Evolutionary conservation across 2,888 invertebrate species (phyloP), one percentile per base, ranked within the genome.

Genomic region (Philereme vetulata): DNA sequence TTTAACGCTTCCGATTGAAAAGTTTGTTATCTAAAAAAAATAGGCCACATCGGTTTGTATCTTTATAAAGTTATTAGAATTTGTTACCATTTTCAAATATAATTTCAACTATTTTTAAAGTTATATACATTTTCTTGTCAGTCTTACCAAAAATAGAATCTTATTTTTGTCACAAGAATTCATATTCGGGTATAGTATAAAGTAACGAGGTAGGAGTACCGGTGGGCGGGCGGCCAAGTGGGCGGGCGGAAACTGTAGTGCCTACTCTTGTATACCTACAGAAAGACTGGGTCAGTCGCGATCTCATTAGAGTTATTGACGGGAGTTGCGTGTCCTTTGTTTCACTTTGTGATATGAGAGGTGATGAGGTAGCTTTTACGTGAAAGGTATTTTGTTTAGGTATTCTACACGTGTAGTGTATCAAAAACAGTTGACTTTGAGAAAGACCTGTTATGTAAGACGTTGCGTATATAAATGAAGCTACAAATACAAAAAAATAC

Each of bases 241-340:
- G 70, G 66, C 64, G 70, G 71, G 64, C 67, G 68, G 67, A 65
- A 67, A 47, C 62, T 57, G 62, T 55, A 58, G 62, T 65, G 56
- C 56, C 62, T 62, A 62, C 67, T 70, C 57, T 63, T 62, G 56
- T 65, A 67, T 59, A 65, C 65, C 62, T 65, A 62, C 60, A 52
- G 36, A 47, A 43, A 51, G 57, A 60, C 58, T 60, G 64, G 66
- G 68, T 68, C 66, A 66, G 57, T 60, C 54, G 59, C 42, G 54
- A 64, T 60, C 60, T 63, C 60, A 66, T 66, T 66, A 66, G 35
- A 62, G 56, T 66, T 66, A 64, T 66, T 62, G 64, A 64, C 64
- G 49, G 52, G 36, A 53, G 51, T 48, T 54, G 62, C 53, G 56
- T 54, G 54, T 61, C 59, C 59, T 64, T 64, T 64, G 64, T 66